Evolutionary conservation across 1,140 invertebrate species (phyloP), one percentile per base, ranked within the genome.

Genomic region (Platyura marginata): DNA sequence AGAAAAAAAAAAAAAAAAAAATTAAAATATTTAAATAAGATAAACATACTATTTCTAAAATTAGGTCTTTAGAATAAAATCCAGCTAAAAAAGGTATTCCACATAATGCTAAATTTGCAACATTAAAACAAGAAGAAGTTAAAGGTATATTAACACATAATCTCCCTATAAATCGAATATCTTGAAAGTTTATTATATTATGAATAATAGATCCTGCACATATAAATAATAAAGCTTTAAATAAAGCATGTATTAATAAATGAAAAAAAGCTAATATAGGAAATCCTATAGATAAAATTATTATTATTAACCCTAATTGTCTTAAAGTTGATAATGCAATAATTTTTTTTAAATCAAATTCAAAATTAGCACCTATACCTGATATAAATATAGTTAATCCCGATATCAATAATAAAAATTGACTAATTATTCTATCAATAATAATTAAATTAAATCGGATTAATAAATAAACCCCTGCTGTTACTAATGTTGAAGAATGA

Each of bases 401-500:
- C 44, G 56, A 51, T 54, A 64, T 50, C 55, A 57, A 66, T 50
- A 65, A 63, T 55, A 61, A 52, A 48, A 49, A 44, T 41, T 51
- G 48, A 47, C 45, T 46, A 51, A 48, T 48, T 48, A 43, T 41
- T 25, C 21, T 47, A 43, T 47, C 23, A 40, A 37, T 41, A 44
- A 64, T 50, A 43, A 59, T 44, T 46, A 40, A 18, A 62, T 60
- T 59, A 66, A 68, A 71, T 16, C 66, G 72, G 67, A 80, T 72
- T 59, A 79, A 53, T 60, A 81, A 64, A 71, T 76, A 81, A 47
- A 81, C 65, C 0, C 75, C 77, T 0, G 75, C 75, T 23, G 75
- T 79, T 0, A 81, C 77, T 52, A 81, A 68, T 46, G 76, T 81
- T 21, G 76, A 81, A 47, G 76, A 81, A 70, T 81, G 74, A 58